A percentile compares a stretch with the other conserved stretches of the same genome.
Evolutionary conservation across 2,888 invertebrate genomes (phyloP).

Genomic region (Drosophila phalerata): DNA sequence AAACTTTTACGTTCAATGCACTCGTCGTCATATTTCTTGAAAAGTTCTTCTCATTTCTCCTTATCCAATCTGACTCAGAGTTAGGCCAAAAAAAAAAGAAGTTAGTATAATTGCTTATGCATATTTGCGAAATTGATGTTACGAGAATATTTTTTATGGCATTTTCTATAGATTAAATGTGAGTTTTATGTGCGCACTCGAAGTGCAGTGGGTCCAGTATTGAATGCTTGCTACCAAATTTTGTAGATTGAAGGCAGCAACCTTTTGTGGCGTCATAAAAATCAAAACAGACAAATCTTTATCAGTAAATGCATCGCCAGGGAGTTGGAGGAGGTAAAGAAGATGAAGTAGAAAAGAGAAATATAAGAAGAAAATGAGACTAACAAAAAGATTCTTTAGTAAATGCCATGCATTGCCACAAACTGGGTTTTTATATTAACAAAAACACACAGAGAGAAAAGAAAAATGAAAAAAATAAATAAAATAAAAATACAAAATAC

Average conservation of each 20-base stretch:
- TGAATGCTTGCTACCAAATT: slow-evolving; percentile 50
- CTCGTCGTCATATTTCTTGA: slow-evolving; percentile 12
- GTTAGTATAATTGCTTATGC: slow-evolving; percentile 59
- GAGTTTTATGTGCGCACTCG: slow-evolving; percentile 55
- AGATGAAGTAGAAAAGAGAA: neutral
- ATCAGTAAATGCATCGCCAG: slow-evolving; percentile 68
- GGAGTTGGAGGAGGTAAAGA: slow-evolving; percentile 6
- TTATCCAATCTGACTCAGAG: slow-evolving; percentile 27
- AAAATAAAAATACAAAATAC: slow-evolving; percentile 18
- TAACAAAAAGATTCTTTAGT: slow-evolving; percentile 30
- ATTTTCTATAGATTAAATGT: slow-evolving; percentile 58
- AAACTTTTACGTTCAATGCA: slow-evolving; percentile 34
- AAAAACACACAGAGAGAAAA: slow-evolving; percentile 36
- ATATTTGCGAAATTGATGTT: slow-evolving; percentile 57
- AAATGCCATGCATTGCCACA: slow-evolving; percentile 31
- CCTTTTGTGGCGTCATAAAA: slow-evolving; percentile 76
- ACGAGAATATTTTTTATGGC: slow-evolving; percentile 52
- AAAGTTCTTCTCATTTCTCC: slow-evolving; percentile 1
- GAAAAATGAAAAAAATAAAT: slow-evolving; percentile 13
- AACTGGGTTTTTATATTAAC: slow-evolving; percentile 28
- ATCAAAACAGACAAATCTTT: slow-evolving; percentile 77
- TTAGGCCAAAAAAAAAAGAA: slow-evolving; percentile 9
- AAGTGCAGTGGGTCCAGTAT: slow-evolving; percentile 31
- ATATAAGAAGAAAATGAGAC: slow-evolving; percentile 10
- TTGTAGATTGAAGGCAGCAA: slow-evolving; percentile 51